Base-by-base conservation (phyloP, 2,797 vertebrate genomes). In the Pyrocephalus nanus region DNA sequence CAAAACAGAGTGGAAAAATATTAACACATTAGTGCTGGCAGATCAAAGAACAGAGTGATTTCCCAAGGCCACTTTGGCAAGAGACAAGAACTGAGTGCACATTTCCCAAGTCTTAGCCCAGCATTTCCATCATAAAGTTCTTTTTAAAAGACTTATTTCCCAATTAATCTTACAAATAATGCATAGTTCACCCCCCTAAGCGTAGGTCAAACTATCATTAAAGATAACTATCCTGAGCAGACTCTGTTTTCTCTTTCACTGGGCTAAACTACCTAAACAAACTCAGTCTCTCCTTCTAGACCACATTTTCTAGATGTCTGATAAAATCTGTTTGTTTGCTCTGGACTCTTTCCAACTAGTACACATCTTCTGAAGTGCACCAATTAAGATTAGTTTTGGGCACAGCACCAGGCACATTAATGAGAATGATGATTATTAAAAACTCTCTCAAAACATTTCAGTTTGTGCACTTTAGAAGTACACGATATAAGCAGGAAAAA, bases 341-440 rank as follows among this genome's bases (percentile, higher is more conserved):
- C 85, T 96, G 92, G 73, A 81, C 54, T 48, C 30, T 51, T 81
- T 92, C 90, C 88, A 94, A 55, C 53, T 57, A 77, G 75, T 64
- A 86, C 69, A 90, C 75, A 92, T 93, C 88, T 95, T 94, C 92
- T 92, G 88, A 95, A 95, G 86, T 66, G 82, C 90, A 90, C 70
- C 88, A 95, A 86, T 95, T 96, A 93, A 95, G 66, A 95, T 78
- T 47, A 92, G 73, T 86, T 95, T 93, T 90, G 90, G 83, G 92
- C 92, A 92, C 51, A 90, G 82, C 38, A 95, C 66, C 94, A 95
- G 72, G 26, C 58, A 86, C 62, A 51, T 88, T 94, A 94, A 88
- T 86, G 82, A 93, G 76, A 89, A 87, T 32, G 32, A 73, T 55
- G 54, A 94, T 85, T 86, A 86, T 75, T 86, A 86, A 86, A 93